phyloP scores from a whole-genome alignment of 1,140 invertebrate genomes.

The Drosophila melanogaster region DNA sequence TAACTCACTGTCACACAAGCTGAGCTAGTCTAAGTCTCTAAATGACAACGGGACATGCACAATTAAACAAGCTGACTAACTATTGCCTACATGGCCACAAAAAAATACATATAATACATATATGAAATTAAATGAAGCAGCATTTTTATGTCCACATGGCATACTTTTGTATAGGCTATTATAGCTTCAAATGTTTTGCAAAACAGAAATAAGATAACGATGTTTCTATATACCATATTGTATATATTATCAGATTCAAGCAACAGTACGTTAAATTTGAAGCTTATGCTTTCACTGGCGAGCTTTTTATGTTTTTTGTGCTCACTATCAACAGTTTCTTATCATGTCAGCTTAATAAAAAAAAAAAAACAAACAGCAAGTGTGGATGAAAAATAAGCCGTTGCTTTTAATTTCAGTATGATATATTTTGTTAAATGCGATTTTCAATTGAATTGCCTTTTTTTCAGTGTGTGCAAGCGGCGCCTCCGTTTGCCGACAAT shows the following conservation, averaged over 20 bases:
- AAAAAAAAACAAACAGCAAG: no score
- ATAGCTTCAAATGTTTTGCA: not conserved
- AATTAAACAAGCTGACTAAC: slow-evolving; percentile 72
- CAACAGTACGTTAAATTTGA: no score
- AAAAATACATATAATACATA: not conserved
- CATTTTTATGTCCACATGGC: not conserved
- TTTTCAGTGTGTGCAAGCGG: slow-evolving; percentile 33
- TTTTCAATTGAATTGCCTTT: not conserved
- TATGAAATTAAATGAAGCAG: not conserved
- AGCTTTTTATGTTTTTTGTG: not conserved
- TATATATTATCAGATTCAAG: no score
- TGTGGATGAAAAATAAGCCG: no score
- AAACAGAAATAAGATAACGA: no score
- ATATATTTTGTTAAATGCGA: no score
- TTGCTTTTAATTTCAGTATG: not conserved
- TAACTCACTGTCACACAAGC: slow-evolving; percentile 37
- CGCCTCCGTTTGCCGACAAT: slow-evolving; percentile 43
- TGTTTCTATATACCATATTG: no score
- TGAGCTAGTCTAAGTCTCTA: slow-evolving; percentile 20
- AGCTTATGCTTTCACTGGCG: no score
- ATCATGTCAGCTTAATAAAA: not conserved
- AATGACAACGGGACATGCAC: slow-evolving; percentile 76
- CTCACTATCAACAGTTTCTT: not conserved
- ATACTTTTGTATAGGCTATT: not conserved
- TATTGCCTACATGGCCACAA: slow-evolving; percentile 20